Conservation (phyloP, 2,888 invertebrate species). For the Ectemnius lituratus region DNA sequence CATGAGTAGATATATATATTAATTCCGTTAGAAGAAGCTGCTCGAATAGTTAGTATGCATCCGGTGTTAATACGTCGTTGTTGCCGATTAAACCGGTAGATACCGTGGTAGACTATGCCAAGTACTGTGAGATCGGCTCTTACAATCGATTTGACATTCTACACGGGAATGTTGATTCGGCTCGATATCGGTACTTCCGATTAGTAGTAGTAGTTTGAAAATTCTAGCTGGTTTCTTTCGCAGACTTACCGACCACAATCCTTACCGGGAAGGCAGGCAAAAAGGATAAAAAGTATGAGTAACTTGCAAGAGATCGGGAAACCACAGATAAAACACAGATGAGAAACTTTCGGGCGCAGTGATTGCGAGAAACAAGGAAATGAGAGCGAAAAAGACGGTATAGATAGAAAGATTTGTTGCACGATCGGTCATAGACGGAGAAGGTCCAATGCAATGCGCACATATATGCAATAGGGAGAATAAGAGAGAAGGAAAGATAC, state of each 20-base stretch:
- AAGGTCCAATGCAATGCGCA: conserved; percentile 26
- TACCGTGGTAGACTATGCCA: not conserved
- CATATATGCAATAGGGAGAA: conserved; percentile 26
- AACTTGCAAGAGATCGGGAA: conserved; percentile 14
- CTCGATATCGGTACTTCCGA: not conserved
- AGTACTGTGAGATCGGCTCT: conserved; percentile 18
- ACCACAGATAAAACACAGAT: too few relatives aligned
- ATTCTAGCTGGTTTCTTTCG: conserved; percentile 12
- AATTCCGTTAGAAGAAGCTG: conserved; percentile 58
- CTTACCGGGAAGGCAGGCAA: conserved; percentile 69
- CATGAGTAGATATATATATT: conserved; percentile 54
- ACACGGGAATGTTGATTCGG: not conserved
- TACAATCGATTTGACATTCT: conserved; percentile 1
- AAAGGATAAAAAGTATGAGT: conserved; percentile 56
- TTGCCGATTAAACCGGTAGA: conserved; percentile 29
- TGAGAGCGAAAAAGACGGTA: not conserved
- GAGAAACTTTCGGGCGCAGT: not conserved
- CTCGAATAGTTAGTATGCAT: conserved; percentile 70
- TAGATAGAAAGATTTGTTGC: not conserved
- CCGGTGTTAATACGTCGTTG: conserved; percentile 62
- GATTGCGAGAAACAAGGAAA: not conserved
- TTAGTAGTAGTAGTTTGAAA: not conserved
- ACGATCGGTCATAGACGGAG: conserved; percentile 17
- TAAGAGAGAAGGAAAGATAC: not conserved
- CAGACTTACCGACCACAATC: conserved; percentile 73